A percentile compares a stretch with the other conserved stretches of the same genome.
Conservation (phyloP, 1,140 invertebrate species). For the Hyles vespertilio region DNA sequence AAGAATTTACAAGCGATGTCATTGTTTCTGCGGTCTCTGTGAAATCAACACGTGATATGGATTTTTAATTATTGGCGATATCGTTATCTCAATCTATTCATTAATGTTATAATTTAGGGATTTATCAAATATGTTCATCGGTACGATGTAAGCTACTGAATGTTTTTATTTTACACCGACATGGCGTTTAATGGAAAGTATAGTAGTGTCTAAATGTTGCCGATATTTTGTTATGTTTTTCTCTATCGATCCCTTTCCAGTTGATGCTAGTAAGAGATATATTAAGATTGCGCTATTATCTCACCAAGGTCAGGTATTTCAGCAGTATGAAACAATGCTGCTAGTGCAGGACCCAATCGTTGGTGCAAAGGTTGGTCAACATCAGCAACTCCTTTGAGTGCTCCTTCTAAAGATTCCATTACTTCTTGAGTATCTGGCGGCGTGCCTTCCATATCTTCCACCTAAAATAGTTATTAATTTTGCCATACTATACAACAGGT, state of each 20-base stretch:
- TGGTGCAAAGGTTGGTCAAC: slow-evolving; percentile 26
- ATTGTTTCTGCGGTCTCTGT: slow-evolving; percentile 53
- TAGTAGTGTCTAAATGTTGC: neutral
- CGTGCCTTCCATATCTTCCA: slow-evolving; percentile 51
- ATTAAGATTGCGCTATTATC: neutral
- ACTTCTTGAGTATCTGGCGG: slow-evolving; percentile 27
- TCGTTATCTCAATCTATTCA: neutral
- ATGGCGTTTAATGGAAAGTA: too few relatives aligned
- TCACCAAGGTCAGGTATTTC: slow-evolving; percentile 33
- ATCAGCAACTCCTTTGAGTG: slow-evolving; percentile 41
- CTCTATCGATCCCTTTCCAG: neutral
- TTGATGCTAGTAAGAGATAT: too few relatives aligned
- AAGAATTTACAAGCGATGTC: slow-evolving; percentile 52
- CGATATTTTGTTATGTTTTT: neutral
- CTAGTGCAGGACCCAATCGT: slow-evolving; percentile 46
- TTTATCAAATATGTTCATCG: neutral
- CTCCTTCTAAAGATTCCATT: slow-evolving; percentile 45
- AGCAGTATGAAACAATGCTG: slow-evolving; percentile 44
- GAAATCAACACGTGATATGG: slow-evolving; percentile 12
- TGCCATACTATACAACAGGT: neutral
- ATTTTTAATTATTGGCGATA: neutral
- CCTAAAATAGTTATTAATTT: slow-evolving; percentile 22
- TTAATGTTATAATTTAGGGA: neutral
- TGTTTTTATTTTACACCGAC: too few relatives aligned
- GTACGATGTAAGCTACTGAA: too few relatives aligned